Evolutionary conservation across 2,888 invertebrate genomes (phyloP), one percentile per base, ranked within the genome.

Genomic region (Microctonus brassicae): DNA sequence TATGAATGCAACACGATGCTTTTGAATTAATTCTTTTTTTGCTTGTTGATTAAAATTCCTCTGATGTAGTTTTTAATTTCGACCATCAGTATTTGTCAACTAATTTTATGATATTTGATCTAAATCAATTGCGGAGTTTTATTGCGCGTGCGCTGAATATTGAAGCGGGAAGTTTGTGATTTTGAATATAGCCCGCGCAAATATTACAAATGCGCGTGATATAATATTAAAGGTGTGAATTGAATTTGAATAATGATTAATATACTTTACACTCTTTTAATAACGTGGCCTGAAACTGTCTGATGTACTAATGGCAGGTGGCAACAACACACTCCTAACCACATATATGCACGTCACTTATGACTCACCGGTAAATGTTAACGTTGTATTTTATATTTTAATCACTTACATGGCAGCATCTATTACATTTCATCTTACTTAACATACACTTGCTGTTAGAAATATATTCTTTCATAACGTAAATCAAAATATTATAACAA

Each of bases 281-380:
- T n/a, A 55, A 24, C n/a, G 24, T 24, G 52, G 52, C 22, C 52
- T 17, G 52, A 22, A 4, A 53, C 55, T 24, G 24, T n/a, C 55
- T 47, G 47, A 47, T 47, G 47, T 17, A 17, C 47, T 9, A 47
- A 17, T 47, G 26, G 55, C 55, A 55, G 55, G 55, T 55, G 55
- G 55, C 26, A 55, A 26, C 26, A 55, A 47, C 47, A 47, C 47
- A 47, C 47, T 47, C 24, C 10, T 26, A 55, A 24, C 9, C 58
- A 58, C 58, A 58, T 34, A 58, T 34, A 58, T 33, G 29, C 58
- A 34, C 58, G 58, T 58, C 58, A 20, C 29, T n/a, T 20, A 34
- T 58, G 58, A 58, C 58, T 58, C 58, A 58, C 58, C 58, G 58
- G 58, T 33, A 58, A 34, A 33, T 17, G 58, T 29, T 57, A 26